These are phyloP conservation scores for Sterna hirundo DNA, from an alignment of 2,113 vertebrate species.

Conservation along the genomic window DNA sequence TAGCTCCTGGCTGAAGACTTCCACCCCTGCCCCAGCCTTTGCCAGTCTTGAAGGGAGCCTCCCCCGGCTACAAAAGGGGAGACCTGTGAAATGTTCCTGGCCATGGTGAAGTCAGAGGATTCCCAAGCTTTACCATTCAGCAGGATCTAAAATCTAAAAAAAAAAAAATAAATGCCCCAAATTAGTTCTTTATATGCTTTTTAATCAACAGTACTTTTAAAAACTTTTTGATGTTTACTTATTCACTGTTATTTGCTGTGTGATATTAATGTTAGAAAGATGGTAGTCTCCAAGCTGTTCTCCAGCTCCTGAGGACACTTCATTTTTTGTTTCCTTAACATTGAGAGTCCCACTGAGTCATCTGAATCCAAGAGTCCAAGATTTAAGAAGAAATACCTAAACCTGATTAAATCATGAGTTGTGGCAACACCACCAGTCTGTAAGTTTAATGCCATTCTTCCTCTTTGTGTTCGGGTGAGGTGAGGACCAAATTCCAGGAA, in stretches of 20 bases:
- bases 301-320: background rate
- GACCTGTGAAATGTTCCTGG: background rate
- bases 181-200: background rate
- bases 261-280: background rate
- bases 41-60: background rate
- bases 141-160: background rate
- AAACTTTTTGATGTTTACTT: background rate
- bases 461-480: background rate
- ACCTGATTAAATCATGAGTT: background rate
- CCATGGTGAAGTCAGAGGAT: background rate
- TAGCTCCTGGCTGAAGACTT: background rate
- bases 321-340: background rate
- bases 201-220: background rate
- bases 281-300: background rate
- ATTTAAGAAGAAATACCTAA: background rate
- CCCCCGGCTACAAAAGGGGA: rapidly evolving
- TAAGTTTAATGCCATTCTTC: background rate
- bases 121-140: background rate
- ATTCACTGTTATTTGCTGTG: background rate
- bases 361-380: background rate
- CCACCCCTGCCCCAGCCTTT: background rate
- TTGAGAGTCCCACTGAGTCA: background rate
- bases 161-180: background rate
- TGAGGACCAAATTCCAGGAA: background rate
- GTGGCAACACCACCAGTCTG: rapidly evolving